Evolutionary conservation across 1,140 invertebrate genomes (phyloP).

Genomic region (Drosophila littoralis): DNA sequence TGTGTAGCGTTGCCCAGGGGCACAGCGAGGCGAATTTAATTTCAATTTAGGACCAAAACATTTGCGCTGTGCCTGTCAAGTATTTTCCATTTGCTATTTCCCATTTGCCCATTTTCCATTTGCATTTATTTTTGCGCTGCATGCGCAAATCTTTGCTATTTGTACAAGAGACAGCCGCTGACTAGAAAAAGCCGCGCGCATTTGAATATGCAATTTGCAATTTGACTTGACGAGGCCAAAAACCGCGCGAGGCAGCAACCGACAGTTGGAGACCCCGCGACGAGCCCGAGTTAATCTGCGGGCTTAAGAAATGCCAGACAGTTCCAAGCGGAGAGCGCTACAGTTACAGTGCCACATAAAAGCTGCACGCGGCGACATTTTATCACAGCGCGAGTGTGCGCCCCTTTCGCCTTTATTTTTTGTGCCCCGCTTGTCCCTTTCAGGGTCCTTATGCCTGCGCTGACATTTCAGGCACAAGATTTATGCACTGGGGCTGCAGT

Average conservation of each 20-base stretch:
- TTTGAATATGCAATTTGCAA: constrained; percentile 82
- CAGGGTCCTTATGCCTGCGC: constrained; percentile 21
- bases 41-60: constrained; percentile 75
- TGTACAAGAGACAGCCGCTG: constrained; percentile 76
- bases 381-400: constrained; percentile 62
- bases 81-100: constrained; percentile 41
- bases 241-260: constrained; percentile 43
- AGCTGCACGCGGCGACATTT: constrained; percentile 68
- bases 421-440: constrained; percentile 5
- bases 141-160: constrained; percentile 80
- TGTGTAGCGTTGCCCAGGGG: constrained; percentile 39
- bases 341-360: constrained; percentile 56
- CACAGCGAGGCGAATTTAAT: constrained; percentile 57
- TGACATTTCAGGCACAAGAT: constrained; percentile 80
- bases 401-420: constrained; percentile 37
- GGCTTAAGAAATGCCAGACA: constrained; percentile 76
- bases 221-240: constrained; percentile 77
- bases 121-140: constrained; percentile 78
- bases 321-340: constrained; percentile 44
- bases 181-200: constrained; percentile 77
- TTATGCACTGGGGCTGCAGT: constrained; percentile 80
- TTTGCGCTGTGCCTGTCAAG: constrained; percentile 58
- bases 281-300: constrained; percentile 66
- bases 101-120: constrained; percentile 51
- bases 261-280: constrained; percentile 36